A percentile compares a stretch with the other conserved stretches of the same genome.
These are phyloP conservation scores for Meleagris gallopavo DNA, from an alignment of 2,113 vertebrate genomes.

Conservation along the genomic window DNA sequence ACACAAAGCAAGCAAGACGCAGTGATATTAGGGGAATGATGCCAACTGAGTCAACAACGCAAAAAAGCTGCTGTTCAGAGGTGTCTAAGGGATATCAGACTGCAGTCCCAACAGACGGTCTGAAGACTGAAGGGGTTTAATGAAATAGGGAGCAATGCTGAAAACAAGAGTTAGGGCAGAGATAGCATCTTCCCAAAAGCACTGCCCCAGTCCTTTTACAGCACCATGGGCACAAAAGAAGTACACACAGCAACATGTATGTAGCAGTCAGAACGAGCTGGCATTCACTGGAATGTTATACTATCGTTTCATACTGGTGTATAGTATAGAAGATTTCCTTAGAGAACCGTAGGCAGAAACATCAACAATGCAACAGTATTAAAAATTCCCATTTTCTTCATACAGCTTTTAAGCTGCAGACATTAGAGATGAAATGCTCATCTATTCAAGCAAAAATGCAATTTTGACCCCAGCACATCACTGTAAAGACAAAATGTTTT, in stretches of 20 bases:
- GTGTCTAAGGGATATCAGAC: accelerated
- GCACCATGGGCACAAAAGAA: not conserved
- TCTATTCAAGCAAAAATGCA: not conserved
- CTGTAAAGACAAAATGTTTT: conserved; percentile 21
- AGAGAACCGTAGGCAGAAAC: not conserved
- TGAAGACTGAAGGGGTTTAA: not conserved
- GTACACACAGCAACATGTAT: accelerated
- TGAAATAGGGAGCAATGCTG: not conserved
- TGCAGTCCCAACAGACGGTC: not conserved
- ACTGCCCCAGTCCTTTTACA: not conserved
- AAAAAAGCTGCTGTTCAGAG: not conserved
- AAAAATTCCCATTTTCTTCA: not conserved
- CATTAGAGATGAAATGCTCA: conserved; percentile 4
- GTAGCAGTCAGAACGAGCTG: not conserved
- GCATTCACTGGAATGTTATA: not conserved
- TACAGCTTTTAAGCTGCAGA: not conserved
- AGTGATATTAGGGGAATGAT: not conserved
- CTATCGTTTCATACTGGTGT: not conserved
- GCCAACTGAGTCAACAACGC: not conserved
- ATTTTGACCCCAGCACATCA: not conserved
- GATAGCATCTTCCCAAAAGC: not conserved
- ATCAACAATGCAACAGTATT: not conserved
- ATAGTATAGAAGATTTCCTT: not conserved
- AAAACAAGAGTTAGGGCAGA: not conserved
- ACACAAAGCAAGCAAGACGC: conserved; percentile 6